Evolutionary conservation across 2,797 vertebrate genomes (phyloP).

Genomic region (Selene dorsalis): DNA sequence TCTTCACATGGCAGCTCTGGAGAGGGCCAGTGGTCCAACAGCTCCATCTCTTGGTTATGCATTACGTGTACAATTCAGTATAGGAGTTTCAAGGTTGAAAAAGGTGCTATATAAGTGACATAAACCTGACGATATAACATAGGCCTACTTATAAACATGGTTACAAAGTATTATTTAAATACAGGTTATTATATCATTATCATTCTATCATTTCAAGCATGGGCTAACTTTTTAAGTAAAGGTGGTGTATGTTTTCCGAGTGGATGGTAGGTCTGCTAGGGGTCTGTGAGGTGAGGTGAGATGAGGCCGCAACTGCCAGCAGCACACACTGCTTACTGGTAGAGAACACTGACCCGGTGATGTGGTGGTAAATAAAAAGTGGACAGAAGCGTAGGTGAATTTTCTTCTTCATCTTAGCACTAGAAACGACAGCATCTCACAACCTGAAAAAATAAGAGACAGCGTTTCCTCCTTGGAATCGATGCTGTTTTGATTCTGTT

Average conservation of each 20-base stretch:
- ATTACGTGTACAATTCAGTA: neutral
- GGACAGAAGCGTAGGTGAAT: neutral
- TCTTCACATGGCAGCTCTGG: neutral
- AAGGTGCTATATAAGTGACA: neutral
- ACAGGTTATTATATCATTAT: neutral
- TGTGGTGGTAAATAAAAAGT: neutral
- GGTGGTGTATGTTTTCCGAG: neutral
- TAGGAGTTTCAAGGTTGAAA: constrained; percentile 3
- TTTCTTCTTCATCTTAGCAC: neutral
- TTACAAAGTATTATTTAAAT: neutral
- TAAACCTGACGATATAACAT: neutral
- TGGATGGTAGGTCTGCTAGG: neutral
- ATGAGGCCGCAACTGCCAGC: neutral
- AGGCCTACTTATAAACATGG: neutral
- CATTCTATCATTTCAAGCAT: neutral
- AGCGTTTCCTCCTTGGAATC: neutral
- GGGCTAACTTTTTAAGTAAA: neutral
- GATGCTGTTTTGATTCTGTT: neutral
- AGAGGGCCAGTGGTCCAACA: constrained; percentile 43
- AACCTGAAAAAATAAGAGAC: neutral
- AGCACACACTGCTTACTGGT: neutral
- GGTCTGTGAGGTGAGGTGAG: neutral
- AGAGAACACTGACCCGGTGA: neutral
- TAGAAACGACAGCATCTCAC: neutral
- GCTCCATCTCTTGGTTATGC: constrained; percentile 67